A percentile compares a stretch with the other conserved stretches of the same genome.
Evolutionary conservation across 2,113 vertebrate species (phyloP).

Genomic region (Puffinus mauretanicus): DNA sequence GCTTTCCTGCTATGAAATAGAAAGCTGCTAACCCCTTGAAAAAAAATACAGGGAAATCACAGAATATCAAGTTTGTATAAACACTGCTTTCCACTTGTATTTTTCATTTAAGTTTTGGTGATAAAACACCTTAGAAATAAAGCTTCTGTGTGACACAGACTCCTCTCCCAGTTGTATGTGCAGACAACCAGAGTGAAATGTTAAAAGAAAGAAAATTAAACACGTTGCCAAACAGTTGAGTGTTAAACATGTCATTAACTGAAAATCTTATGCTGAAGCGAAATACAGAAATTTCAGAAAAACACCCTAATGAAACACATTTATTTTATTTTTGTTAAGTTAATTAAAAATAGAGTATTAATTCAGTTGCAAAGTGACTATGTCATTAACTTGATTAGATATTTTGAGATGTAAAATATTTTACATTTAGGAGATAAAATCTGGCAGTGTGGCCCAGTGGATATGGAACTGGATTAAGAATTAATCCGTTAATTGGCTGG

Average conservation of each 20-base stretch:
- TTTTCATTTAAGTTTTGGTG: conserved; percentile 28
- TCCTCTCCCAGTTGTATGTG: not conserved
- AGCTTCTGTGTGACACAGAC: not conserved
- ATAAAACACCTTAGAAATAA: conserved; percentile 37
- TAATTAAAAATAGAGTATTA: conserved; percentile 44
- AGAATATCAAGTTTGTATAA: conserved; percentile 22
- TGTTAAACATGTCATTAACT: conserved; percentile 10
- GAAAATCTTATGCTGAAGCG: not conserved
- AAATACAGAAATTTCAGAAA: not conserved
- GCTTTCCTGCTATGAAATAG: conserved; percentile 62
- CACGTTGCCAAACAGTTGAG: not conserved
- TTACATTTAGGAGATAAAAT: conserved; percentile 53
- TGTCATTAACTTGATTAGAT: conserved; percentile 34
- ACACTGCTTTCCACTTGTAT: conserved; percentile 25
- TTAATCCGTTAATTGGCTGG: conserved; percentile 13
- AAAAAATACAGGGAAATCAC: conserved; percentile 16
- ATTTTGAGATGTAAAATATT: conserved; percentile 44
- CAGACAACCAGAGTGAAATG: not conserved
- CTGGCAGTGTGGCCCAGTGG: not conserved
- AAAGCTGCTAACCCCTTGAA: conserved; percentile 52
- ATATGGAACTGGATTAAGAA: conserved; percentile 48
- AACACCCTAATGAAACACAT: not conserved
- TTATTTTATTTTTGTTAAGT: conserved; percentile 7
- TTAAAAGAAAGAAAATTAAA: conserved; percentile 32
- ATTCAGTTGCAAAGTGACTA: not conserved